A percentile compares a stretch with the other conserved stretches of the same genome.
Evolutionary conservation across 92 coral and sea anemone species (phyloP).

Genomic region (Epizoanthus stellaris): DNA sequence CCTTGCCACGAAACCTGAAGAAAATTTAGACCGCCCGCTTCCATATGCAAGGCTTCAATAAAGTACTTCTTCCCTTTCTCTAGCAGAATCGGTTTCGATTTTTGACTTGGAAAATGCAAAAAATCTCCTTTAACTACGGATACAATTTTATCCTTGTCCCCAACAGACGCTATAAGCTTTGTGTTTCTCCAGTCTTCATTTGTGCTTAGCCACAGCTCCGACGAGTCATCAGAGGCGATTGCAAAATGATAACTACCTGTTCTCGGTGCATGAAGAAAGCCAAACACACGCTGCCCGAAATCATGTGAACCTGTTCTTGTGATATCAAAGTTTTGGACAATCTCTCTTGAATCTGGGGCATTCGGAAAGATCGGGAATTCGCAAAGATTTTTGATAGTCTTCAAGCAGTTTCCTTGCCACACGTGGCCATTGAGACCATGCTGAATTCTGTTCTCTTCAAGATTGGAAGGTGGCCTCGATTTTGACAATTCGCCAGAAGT

Average conservation of each 20-base stretch:
- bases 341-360: slow-evolving; percentile 49
- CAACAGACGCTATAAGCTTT: slow-evolving; percentile 26
- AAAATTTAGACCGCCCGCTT: background rate
- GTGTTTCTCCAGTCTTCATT: slow-evolving; percentile 43
- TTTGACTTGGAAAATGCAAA: slow-evolving; percentile 46
- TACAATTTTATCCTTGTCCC: slow-evolving; percentile 7
- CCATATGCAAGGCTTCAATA: slow-evolving; percentile 34
- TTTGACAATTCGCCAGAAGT: too few relatives aligned
- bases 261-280: slow-evolving; percentile 53
- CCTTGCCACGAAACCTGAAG: slow-evolving; percentile 61
- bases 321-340: slow-evolving; percentile 28
- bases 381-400: slow-evolving; percentile 40
- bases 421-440: slow-evolving; percentile 47
- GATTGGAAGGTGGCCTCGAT: background rate
- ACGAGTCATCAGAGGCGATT: slow-evolving; percentile 51
- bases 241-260: slow-evolving; percentile 55
- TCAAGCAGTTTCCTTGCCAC: slow-evolving; percentile 52
- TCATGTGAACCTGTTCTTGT: background rate
- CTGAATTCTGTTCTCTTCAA: background rate
- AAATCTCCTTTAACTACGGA: slow-evolving; percentile 29
- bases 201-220: slow-evolving; percentile 59
- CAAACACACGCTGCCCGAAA: slow-evolving; percentile 53
- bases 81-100: slow-evolving; percentile 32
- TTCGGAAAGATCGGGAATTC: slow-evolving; percentile 52
- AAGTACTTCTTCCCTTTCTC: slow-evolving; percentile 34